Base-by-base conservation (phyloP, 2,888 invertebrate species). In the Phalera bucephala region DNA sequence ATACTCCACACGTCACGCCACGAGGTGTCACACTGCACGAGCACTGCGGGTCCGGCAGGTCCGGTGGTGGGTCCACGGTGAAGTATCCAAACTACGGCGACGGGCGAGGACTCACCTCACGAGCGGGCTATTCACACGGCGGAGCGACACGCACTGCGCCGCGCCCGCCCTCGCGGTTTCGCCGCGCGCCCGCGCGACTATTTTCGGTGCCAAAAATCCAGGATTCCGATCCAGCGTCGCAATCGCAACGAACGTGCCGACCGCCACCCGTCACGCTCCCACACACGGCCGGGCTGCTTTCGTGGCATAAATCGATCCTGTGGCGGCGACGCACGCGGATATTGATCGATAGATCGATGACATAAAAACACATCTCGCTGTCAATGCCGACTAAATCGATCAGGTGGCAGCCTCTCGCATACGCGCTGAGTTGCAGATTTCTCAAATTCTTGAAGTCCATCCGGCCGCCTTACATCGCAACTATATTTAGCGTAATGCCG, bases 181-280 rank as follows among this genome's bases (percentile, higher is more conserved):
- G 56, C 76, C 77, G 77, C 79, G 72, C 79, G 76, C 80, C 80
- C 83, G 80, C 83, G 76, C 75, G 80, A 81, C 87, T 88, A 88
- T 89, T 89, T 89, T 88, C 78, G 88, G 88, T 84, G 87, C 84
- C 87, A 88, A 88, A 86, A 88, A 86, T 83, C 79, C 84, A 80
- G 79, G 80, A 86, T 85, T 84, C 79, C 79, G 59, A 80, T 77
- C 78, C 71, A 65, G 68, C 75, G 71, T 72, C 71, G 67, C 69
- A 66, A 72, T 72, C 73, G 73, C 66, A 67, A 66, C 70, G 64
- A 64, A 61, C 64, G 52, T 45, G 46, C 52, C 58, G 60, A 70
- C 53, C 56, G 50, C 60, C 66, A 54, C 48, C 70, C 64, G 65
- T 80, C 80, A 70, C 85, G 67, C 77, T 82, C 83, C 50, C 78